A percentile compares a stretch with the other conserved stretches of the same genome.
These are phyloP conservation scores for Tridacna gigas DNA, from an alignment of 2,888 invertebrate species.

Conservation along the genomic window DNA sequence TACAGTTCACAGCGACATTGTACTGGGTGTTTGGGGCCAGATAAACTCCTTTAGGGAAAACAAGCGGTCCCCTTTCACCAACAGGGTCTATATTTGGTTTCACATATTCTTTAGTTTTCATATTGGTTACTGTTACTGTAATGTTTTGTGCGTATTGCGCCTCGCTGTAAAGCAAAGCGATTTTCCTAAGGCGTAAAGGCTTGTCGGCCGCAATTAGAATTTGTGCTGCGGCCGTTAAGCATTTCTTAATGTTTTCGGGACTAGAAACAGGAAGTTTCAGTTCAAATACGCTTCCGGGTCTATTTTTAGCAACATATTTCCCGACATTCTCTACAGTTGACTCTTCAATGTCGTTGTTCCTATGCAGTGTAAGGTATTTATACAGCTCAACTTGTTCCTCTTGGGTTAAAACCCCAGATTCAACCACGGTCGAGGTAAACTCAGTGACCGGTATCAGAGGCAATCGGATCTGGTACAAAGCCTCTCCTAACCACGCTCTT, in stretches of 20 bases:
- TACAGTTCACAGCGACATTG: constrained; percentile 55
- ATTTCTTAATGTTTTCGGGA: constrained; percentile 54
- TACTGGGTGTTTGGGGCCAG: constrained; percentile 59
- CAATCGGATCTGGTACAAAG: constrained; percentile 57
- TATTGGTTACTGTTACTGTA: constrained; percentile 55
- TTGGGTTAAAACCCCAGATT: constrained; percentile 53
- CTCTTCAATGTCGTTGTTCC: constrained; percentile 35
- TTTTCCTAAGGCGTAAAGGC: constrained; percentile 55
- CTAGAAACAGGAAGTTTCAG: constrained; percentile 52
- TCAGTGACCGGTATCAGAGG: constrained; percentile 62
- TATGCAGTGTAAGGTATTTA: constrained; percentile 55
- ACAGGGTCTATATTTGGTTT: constrained; percentile 56
- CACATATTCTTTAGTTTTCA: constrained; percentile 56
- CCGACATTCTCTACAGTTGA: constrained; percentile 52
- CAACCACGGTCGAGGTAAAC: constrained; percentile 58
- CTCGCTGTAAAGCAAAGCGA: constrained; percentile 55
- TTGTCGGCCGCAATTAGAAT: constrained; percentile 61
- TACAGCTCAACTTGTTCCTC: constrained; percentile 64
- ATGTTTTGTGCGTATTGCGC: constrained; percentile 58
- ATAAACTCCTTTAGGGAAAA: constrained; percentile 54
- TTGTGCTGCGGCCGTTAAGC: constrained; percentile 57
- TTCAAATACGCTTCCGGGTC: constrained; percentile 63
- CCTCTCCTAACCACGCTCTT: constrained; percentile 62
- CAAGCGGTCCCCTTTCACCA: constrained; percentile 51
- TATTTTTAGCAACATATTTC: constrained; percentile 61